phyloP scores from a whole-genome alignment of 2,113 vertebrate genomes.

The Stictonetta naevosa region DNA sequence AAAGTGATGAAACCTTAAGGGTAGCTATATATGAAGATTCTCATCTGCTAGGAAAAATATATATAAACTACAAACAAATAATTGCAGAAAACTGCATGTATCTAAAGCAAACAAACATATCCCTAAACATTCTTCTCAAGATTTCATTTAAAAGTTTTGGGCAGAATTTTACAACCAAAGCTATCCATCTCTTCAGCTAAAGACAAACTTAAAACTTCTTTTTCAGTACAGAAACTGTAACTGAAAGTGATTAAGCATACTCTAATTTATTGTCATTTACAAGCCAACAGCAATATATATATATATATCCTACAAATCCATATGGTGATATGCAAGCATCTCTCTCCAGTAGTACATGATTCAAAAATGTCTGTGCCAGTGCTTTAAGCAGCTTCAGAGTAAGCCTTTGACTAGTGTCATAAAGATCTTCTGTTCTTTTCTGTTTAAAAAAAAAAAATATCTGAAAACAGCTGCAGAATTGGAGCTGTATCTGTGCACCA shows the following conservation, averaged over 20 bases:
- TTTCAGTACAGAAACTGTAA: background rate
- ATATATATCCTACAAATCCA: background rate
- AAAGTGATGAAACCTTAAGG: background rate
- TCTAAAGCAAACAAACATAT: background rate
- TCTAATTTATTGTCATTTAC: slow-evolving; percentile 15
- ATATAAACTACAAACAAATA: background rate
- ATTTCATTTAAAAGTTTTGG: background rate
- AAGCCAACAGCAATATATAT: background rate
- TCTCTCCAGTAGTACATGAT: background rate
- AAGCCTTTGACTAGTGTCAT: slow-evolving; percentile 4
- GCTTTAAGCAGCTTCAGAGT: slow-evolving; percentile 34
- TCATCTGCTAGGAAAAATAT: background rate
- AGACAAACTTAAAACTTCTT: background rate
- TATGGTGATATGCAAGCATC: slow-evolving; percentile 21
- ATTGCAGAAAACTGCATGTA: background rate
- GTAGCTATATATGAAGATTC: background rate
- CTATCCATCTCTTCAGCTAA: background rate
- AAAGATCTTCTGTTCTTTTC: background rate
- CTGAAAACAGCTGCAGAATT: background rate
- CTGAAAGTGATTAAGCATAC: background rate
- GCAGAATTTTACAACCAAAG: background rate
- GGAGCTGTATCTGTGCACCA: background rate
- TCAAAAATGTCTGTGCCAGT: slow-evolving; percentile 37
- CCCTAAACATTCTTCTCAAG: background rate
- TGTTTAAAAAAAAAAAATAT: background rate